Evolutionary conservation across 2,888 invertebrate genomes (phyloP), one percentile per base, ranked within the genome.

Genomic region (Eubasilissa splendida): DNA sequence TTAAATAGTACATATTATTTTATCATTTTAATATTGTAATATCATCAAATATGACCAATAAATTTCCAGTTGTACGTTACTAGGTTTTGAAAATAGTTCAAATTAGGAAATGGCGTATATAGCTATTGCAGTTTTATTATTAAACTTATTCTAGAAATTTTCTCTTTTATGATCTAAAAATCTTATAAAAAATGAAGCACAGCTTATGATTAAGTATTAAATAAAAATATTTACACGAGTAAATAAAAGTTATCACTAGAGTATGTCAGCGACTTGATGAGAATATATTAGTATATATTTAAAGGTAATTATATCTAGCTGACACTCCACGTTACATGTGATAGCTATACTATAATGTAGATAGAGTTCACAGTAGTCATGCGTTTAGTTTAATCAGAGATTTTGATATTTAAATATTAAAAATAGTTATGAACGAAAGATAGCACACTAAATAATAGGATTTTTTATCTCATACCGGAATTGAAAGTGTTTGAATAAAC

Each of bases 131-230:
- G 54, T 66, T 56, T 68, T 68, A 53, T 77, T 77, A 53, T 9
- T 66, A 63, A 52, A 53, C 59, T 2, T 10, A 33, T 33, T 31
- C 33, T 12, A 63, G 33, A 33, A 63, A 63, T 53, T 59, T 74
- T 58, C 33, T 42, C 31, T 42, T 59, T 59, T 74, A 33, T 59
- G 42, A 50, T 58, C n/a, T 59, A 33, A 74, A 59, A 0, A 60
- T 22, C 9, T 66, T 60, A 63, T 75, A 2, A 50, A 58, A 31
- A 56, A 33, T 9, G 42, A 4, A 65, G 79, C 79, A 79, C 74
- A 50, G 79, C 79, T 79, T 79, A 79, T 79, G 79, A 79, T 74
- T 71, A 79, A 73, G 77, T 56, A 56, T 73, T 71, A 79, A 54
- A 53, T 56, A 77, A 14, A 76, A 22, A 60, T 79, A 73, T 73